phyloP scores from a whole-genome alignment of 2,797 vertebrate genomes.

The Otus scops region DNA sequence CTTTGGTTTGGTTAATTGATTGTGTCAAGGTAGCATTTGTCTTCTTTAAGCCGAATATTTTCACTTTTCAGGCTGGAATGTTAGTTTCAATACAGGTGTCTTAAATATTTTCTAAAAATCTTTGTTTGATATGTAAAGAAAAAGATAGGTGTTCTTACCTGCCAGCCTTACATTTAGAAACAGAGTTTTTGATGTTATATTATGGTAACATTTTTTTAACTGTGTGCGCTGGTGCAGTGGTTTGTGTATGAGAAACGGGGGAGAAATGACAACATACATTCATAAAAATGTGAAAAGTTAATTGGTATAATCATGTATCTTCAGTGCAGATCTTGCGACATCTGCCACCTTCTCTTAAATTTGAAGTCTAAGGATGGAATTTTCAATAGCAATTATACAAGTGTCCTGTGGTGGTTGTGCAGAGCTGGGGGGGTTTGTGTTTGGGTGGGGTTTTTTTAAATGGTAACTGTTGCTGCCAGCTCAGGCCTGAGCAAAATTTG shows the following conservation, averaged over 20 bases:
- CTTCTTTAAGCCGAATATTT: not conserved
- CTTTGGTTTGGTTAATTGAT: slow-evolving; percentile 94
- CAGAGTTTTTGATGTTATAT: not conserved
- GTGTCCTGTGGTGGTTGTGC: not conserved
- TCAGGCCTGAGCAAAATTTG: not conserved
- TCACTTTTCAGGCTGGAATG: not conserved
- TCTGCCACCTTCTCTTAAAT: not conserved
- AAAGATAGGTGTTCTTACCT: not conserved
- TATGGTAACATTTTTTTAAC: not conserved
- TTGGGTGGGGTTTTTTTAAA: not conserved
- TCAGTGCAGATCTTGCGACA: not conserved
- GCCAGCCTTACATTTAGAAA: not conserved
- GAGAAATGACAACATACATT: accelerated
- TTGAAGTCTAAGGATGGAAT: not conserved
- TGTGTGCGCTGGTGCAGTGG: not conserved
- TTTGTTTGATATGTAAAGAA: not conserved
- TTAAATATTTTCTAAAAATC: not conserved
- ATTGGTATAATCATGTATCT: not conserved
- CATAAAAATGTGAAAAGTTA: not conserved
- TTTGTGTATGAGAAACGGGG: not conserved
- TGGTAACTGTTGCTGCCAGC: not conserved
- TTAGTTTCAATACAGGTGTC: not conserved
- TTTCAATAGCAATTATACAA: not conserved
- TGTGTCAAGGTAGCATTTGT: slow-evolving; percentile 84
- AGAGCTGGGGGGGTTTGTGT: accelerated